Conservation (phyloP, 2,888 invertebrate species). For the Eulithis testata region DNA sequence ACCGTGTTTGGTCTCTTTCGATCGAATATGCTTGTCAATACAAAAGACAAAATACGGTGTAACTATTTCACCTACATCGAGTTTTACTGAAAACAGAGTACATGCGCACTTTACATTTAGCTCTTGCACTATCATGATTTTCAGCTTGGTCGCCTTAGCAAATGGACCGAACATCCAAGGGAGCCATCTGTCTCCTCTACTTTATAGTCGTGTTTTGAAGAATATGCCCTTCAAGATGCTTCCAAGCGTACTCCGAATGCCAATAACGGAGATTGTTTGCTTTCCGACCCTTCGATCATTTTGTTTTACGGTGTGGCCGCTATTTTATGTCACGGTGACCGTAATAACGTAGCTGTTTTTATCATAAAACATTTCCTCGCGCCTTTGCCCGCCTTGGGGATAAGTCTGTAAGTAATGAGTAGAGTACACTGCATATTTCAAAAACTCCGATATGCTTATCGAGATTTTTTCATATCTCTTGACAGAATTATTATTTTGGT, state of each 20-base stretch:
- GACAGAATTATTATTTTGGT: too few species aligned
- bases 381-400: not conserved
- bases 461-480: too few species aligned
- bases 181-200: constrained; percentile 49
- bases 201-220: constrained; percentile 57
- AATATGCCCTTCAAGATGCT: constrained; percentile 38
- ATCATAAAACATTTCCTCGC: constrained; percentile 13
- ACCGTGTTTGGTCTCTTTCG: too few species aligned
- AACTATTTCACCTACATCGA: too few species aligned
- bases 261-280: constrained; percentile 44
- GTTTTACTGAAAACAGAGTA: too few species aligned
- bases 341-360: constrained; percentile 22
- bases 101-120: constrained; percentile 26
- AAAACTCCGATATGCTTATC: not conserved
- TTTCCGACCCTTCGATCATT: constrained; percentile 33
- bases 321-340: constrained; percentile 25
- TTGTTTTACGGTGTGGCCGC: constrained; percentile 22
- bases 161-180: constrained; percentile 55
- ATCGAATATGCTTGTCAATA: too few species aligned
- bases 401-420: not conserved
- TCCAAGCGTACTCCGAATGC: constrained; percentile 36
- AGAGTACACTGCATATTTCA: not conserved
- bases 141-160: constrained; percentile 54
- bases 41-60: too few species aligned
- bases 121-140: constrained; percentile 62